These are phyloP conservation scores for Parelbella ahira DNA, from an alignment of 2,888 invertebrate species.

Conservation along the genomic window DNA sequence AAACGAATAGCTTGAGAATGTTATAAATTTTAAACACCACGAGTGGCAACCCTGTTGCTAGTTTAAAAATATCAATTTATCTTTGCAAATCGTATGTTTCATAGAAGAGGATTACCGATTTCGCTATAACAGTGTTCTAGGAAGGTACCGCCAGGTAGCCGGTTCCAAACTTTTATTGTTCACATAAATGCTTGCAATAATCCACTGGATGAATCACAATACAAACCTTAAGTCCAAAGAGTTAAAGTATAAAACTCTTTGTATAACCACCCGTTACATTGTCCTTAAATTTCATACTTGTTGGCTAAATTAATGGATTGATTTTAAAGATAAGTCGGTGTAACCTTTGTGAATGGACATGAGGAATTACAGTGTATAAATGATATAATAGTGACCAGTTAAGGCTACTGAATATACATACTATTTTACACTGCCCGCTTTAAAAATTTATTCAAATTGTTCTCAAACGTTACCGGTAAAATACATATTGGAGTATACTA, in stretches of 20 bases:
- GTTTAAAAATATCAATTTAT: constrained; percentile 55
- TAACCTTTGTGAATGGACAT: constrained; percentile 31
- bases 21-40: neutral
- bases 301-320: constrained; percentile 50
- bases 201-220: constrained; percentile 4
- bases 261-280: constrained; percentile 36
- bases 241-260: no score
- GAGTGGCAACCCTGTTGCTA: constrained; percentile 55
- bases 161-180: constrained; percentile 56
- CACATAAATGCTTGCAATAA: constrained; percentile 36
- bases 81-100: constrained; percentile 70
- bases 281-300: no score
- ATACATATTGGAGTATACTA: no score
- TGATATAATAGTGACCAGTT: constrained; percentile 27
- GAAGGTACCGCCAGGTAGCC: constrained; percentile 73
- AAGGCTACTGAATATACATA: no score
- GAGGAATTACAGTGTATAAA: constrained; percentile 46
- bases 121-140: constrained; percentile 71
- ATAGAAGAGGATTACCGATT: constrained; percentile 68
- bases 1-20: no score
- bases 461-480: no score
- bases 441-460: no score
- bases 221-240: neutral
- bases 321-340: constrained; percentile 37
- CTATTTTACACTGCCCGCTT: no score